Conservation (phyloP, 2,797 vertebrate species). For the Syngnathus rostellatus region DNA sequence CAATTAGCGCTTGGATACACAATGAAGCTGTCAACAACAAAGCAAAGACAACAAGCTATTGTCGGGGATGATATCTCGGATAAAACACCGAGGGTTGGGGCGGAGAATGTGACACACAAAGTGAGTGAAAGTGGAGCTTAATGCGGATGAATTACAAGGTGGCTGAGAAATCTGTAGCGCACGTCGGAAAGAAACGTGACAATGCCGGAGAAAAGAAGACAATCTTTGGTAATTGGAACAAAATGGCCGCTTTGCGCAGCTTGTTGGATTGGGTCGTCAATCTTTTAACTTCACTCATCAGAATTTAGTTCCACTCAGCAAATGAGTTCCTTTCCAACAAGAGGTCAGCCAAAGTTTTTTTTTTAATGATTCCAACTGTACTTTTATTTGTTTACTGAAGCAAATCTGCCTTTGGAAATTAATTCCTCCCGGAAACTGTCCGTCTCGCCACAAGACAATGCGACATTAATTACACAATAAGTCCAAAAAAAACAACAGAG, state of each 20-base stretch:
- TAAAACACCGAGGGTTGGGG: conserved; percentile 7
- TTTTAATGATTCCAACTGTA: background rate
- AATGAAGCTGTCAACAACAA: conserved; percentile 53
- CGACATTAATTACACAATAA: conserved; percentile 17
- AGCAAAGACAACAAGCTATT: conserved; percentile 44
- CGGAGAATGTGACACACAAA: conserved; percentile 1
- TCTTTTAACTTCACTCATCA: background rate
- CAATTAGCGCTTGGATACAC: conserved; percentile 44
- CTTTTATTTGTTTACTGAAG: too few species aligned
- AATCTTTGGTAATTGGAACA: conserved; percentile 1
- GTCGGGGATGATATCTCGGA: conserved; percentile 27
- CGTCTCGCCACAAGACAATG: conserved; percentile 20
- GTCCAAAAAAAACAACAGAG: conserved; percentile 46
- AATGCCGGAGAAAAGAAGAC: background rate
- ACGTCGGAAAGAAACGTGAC: background rate
- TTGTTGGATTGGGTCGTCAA: background rate
- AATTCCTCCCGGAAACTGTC: background rate
- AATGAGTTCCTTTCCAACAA: background rate
- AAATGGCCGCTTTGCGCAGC: conserved; percentile 1
- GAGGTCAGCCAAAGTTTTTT: background rate
- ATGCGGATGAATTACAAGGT: conserved; percentile 21
- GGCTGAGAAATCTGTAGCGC: conserved; percentile 22
- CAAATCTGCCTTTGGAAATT: background rate
- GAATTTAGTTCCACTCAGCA: background rate
- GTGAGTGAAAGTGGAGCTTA: conserved; percentile 7